Conservation (phyloP, 2,113 vertebrate genomes). For the Antechinus stuartii region DNA sequence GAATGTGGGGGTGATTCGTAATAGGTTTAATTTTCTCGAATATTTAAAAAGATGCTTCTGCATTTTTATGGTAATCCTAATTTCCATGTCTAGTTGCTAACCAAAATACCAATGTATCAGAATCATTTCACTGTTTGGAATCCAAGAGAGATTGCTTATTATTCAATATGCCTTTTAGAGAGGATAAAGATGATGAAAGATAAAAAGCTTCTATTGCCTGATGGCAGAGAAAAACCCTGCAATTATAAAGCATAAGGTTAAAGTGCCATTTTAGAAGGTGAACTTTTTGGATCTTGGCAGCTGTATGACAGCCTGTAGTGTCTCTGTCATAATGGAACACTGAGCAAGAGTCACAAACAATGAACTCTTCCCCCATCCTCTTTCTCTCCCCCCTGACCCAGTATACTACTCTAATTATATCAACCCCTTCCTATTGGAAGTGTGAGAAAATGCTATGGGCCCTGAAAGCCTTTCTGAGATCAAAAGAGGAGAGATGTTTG, state of each 20-base stretch:
- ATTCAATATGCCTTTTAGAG: constrained; percentile 30
- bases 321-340: background rate
- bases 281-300: constrained; percentile 23
- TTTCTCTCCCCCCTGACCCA: background rate
- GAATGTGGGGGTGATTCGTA: background rate
- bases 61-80: background rate
- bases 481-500: background rate
- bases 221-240: background rate
- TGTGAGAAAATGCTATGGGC: background rate
- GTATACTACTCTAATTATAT: background rate
- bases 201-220: background rate
- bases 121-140: background rate
- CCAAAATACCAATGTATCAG: background rate
- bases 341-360: constrained; percentile 19
- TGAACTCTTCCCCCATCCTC: background rate
- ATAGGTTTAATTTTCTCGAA: background rate
- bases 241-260: constrained; percentile 21
- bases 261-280: background rate
- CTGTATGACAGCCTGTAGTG: background rate
- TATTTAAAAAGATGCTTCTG: background rate
- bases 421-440: background rate
- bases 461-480: constrained; percentile 10
- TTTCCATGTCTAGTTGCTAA: background rate
- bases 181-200: background rate
- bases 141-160: background rate